Percentiles rank a stretch among this genome's conserved stretches.
These are phyloP conservation scores for Mico argentatus DNA, from an alignment of 2,797 vertebrate species.

Conservation along the genomic window DNA sequence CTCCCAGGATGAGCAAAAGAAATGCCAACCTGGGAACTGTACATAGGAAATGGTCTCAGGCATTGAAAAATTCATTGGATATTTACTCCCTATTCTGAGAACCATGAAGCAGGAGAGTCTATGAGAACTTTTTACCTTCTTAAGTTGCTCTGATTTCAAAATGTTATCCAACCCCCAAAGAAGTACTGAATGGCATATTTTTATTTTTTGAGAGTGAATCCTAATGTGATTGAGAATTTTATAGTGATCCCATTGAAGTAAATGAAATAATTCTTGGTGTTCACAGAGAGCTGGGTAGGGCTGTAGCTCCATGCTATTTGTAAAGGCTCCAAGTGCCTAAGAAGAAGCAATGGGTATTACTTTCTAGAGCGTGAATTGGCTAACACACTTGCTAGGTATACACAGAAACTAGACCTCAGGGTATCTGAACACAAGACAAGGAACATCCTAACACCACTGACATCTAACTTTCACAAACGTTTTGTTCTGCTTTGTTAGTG, in stretches of 20 bases:
- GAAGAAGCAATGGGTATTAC: not conserved
- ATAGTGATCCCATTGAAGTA: slow-evolving; percentile 25
- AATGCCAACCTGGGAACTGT: slow-evolving; percentile 1
- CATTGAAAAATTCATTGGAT: not conserved
- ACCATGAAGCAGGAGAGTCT: not conserved
- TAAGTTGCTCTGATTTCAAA: slow-evolving; percentile 50
- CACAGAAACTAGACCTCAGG: not conserved
- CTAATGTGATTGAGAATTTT: slow-evolving; percentile 58
- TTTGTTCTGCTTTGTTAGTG: not conserved
- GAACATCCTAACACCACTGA: not conserved
- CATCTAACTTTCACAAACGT: not conserved
- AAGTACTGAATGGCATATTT: slow-evolving; percentile 35
- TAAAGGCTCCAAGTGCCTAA: not conserved
- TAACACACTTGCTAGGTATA: not conserved
- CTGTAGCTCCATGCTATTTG: not conserved
- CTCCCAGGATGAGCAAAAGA: slow-evolving; percentile 27
- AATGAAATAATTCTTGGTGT: slow-evolving; percentile 53
- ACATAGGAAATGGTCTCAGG: not conserved
- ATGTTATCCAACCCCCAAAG: not conserved
- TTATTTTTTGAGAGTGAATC: slow-evolving; percentile 40
- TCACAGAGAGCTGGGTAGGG: not conserved
- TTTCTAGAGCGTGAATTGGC: slow-evolving; percentile 37
- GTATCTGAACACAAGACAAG: not conserved
- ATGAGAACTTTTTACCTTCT: slow-evolving; percentile 23
- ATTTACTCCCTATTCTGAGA: slow-evolving; percentile 31